Conservation (phyloP, 2,888 invertebrate species). For the Cephus pygmeus region DNA sequence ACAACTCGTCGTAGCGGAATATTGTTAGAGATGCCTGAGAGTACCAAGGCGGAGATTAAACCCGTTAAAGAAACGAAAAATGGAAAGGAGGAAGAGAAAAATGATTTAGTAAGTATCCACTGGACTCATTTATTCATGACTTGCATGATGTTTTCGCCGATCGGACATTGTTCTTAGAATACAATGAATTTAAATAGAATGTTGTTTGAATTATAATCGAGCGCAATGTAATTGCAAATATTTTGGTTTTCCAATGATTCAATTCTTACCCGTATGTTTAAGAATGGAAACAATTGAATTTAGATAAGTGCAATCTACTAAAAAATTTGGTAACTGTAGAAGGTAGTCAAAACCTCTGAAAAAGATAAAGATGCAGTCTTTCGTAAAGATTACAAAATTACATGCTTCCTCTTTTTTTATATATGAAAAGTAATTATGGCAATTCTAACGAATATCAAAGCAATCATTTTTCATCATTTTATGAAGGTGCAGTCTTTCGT, state of each 20-base stretch:
- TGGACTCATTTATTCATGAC: constrained; percentile 13
- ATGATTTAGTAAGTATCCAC: constrained; percentile 65
- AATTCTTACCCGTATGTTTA: neutral
- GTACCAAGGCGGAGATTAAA: constrained; percentile 62
- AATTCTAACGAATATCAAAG: neutral
- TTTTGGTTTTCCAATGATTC: neutral
- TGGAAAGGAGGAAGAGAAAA: constrained; percentile 68
- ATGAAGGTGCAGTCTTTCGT: too few relatives aligned
- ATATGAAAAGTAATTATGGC: neutral
- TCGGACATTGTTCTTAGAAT: constrained; percentile 10
- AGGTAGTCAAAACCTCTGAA: neutral
- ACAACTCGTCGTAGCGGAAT: constrained; percentile 18
- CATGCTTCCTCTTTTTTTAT: neutral
- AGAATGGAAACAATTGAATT: neutral
- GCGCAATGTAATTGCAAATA: neutral
- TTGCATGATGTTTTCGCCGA: constrained; percentile 26
- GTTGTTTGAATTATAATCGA: neutral
- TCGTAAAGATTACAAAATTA: neutral
- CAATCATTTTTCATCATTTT: neutral
- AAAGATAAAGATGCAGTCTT: neutral
- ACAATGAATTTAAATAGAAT: neutral
- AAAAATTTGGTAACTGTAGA: neutral
- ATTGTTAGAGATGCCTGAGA: constrained; percentile 56
- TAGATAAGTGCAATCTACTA: neutral
- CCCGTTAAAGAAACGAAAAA: constrained; percentile 63